phyloP scores from a whole-genome alignment of 2,113 vertebrate species.

The Hippocampus guttulatus region DNA sequence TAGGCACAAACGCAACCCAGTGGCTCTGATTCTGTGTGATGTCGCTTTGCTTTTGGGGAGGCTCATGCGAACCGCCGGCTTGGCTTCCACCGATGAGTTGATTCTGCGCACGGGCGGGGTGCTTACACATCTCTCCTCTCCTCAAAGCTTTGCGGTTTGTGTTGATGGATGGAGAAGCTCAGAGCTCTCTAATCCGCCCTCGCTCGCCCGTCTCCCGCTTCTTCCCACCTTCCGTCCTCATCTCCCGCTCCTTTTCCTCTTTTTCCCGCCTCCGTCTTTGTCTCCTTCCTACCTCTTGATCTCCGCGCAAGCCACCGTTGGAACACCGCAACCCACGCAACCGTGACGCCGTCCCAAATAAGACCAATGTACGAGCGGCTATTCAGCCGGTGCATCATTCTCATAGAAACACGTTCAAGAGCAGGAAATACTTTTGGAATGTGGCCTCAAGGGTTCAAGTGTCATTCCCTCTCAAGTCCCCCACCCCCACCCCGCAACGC shows the following conservation, averaged over 20 bases:
- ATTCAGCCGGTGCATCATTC: neutral
- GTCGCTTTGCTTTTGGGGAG: slow-evolving; percentile 34
- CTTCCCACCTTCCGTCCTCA: slow-evolving; percentile 9
- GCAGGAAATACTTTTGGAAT: neutral
- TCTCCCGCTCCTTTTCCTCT: slow-evolving; percentile 3
- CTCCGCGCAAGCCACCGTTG: neutral
- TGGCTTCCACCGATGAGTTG: slow-evolving; percentile 48
- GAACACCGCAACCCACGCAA: neutral
- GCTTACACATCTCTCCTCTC: slow-evolving; percentile 49
- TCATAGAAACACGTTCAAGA: neutral
- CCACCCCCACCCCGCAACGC: slow-evolving; percentile 4
- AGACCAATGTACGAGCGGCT: neutral
- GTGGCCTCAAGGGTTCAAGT: slow-evolving; percentile 9
- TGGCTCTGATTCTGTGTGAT: slow-evolving; percentile 34
- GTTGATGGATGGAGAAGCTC: slow-evolving; percentile 60
- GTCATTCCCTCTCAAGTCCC: slow-evolving; percentile 13
- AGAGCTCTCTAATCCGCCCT: slow-evolving; percentile 51
- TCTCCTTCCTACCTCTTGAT: slow-evolving; percentile 23
- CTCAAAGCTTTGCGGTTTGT: slow-evolving; percentile 59
- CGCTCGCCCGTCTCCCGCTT: slow-evolving; percentile 5
- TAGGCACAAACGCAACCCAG: slow-evolving; percentile 27
- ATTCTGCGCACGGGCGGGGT: slow-evolving; percentile 37
- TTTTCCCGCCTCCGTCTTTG: neutral
- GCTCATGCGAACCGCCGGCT: slow-evolving; percentile 35
- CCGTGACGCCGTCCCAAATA: neutral